Conservation (phyloP, 2,797 vertebrate genomes). For the Myotis vivesi region DNA sequence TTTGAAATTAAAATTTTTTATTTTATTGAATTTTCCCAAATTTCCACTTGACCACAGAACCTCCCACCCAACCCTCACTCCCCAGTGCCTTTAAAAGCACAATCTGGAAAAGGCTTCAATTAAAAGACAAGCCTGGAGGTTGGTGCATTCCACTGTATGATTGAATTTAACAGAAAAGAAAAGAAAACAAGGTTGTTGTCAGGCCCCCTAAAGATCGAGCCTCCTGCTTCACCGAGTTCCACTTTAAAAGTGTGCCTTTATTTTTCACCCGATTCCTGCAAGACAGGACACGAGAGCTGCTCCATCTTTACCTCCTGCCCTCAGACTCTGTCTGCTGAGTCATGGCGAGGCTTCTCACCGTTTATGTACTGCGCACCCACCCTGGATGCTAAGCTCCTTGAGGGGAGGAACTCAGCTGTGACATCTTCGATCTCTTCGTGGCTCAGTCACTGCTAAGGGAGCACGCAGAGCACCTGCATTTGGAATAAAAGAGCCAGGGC, state of each 20-base stretch:
- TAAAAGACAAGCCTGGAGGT: background rate
- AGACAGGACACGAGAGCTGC: background rate
- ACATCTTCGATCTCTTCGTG: background rate
- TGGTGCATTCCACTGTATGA: background rate
- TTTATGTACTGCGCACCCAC: accelerated
- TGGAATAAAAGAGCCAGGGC: background rate
- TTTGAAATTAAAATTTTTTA: background rate
- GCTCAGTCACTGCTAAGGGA: background rate
- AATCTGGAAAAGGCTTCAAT: background rate
- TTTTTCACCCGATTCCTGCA: background rate
- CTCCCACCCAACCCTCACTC: background rate
- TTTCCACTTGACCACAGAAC: background rate
- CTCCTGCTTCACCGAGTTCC: background rate
- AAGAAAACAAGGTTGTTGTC: background rate
- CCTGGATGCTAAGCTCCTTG: accelerated
- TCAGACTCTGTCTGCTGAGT: background rate
- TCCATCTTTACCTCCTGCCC: background rate
- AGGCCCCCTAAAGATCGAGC: background rate
- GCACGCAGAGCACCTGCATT: background rate
- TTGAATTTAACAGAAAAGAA: background rate
- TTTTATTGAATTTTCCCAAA: background rate
- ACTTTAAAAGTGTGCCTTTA: background rate
- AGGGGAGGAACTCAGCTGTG: background rate
- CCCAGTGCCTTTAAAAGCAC: background rate
- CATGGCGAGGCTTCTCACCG: accelerated